Conservation (phyloP, 2,797 vertebrate genomes). For the Graptemys geographica region DNA sequence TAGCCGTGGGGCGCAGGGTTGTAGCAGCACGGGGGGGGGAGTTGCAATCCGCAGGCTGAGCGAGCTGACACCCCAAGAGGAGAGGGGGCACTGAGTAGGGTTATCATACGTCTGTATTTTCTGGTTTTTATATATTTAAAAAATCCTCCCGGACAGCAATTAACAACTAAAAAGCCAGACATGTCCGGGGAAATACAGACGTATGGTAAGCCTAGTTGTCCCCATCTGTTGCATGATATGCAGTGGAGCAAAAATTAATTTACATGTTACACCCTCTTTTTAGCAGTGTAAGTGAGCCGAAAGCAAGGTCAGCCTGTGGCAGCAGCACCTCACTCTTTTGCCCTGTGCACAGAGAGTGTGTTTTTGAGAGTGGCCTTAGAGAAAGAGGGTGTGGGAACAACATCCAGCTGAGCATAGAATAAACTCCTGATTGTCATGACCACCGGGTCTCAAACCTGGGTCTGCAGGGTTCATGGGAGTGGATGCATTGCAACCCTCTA, state of each 20-base stretch:
- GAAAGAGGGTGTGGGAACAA: background rate
- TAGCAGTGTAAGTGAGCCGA: background rate
- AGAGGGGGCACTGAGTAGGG: too few relatives aligned
- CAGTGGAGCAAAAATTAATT: background rate
- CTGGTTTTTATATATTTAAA: too few relatives aligned
- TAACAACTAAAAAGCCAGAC: too few relatives aligned
- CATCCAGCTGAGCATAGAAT: background rate
- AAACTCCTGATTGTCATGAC: background rate
- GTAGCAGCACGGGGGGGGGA: too few relatives aligned
- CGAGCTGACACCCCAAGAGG: too few relatives aligned
- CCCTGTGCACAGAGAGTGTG: background rate
- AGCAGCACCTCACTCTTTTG: background rate
- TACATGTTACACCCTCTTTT: background rate
- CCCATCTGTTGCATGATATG: too few relatives aligned
- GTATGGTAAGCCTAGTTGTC: background rate
- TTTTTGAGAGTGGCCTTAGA: background rate
- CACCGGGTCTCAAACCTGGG: background rate
- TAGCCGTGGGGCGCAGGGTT: too few relatives aligned
- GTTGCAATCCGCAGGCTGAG: too few relatives aligned
- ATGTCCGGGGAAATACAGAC: too few relatives aligned
- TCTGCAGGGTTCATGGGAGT: background rate
- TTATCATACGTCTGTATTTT: too few relatives aligned
- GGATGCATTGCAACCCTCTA: background rate
- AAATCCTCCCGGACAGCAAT: too few relatives aligned
- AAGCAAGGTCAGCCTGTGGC: background rate